These are phyloP conservation scores for Rhea pennata DNA, from an alignment of 2,113 vertebrate genomes.

Conservation along the genomic window DNA sequence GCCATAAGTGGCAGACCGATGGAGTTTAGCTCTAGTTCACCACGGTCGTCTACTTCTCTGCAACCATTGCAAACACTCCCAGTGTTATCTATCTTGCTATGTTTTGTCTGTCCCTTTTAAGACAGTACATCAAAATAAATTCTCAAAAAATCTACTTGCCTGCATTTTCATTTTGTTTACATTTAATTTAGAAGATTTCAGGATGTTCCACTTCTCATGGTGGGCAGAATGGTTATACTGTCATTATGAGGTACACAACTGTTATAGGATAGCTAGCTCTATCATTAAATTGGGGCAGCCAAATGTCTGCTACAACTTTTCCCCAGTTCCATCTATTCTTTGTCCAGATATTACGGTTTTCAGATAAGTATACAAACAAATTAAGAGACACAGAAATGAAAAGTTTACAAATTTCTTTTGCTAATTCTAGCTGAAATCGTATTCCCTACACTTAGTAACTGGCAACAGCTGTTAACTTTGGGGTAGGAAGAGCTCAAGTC, in stretches of 20 bases:
- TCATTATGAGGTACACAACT: neutral
- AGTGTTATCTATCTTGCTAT: neutral
- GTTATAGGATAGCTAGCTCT: neutral
- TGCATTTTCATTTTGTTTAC: neutral
- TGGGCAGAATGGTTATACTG: accelerated
- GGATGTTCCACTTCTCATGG: neutral
- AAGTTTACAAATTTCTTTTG: neutral
- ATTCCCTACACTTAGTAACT: neutral
- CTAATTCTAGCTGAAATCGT: neutral
- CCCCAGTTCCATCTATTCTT: neutral
- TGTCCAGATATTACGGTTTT: neutral
- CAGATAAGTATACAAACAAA: neutral
- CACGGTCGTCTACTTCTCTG: neutral
- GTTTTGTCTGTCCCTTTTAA: neutral
- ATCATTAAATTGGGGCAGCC: neutral
- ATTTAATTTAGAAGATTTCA: neutral
- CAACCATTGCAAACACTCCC: neutral
- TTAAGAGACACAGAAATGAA: neutral
- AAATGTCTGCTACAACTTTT: neutral
- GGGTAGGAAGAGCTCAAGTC: neutral
- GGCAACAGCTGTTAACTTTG: neutral
- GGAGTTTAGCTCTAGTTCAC: neutral
- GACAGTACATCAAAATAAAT: neutral
- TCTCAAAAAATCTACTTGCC: neutral
- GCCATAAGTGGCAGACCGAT: neutral